Evolutionary conservation across 2,113 vertebrate genomes (phyloP).

Genomic region (Aleadryas rufinucha): DNA sequence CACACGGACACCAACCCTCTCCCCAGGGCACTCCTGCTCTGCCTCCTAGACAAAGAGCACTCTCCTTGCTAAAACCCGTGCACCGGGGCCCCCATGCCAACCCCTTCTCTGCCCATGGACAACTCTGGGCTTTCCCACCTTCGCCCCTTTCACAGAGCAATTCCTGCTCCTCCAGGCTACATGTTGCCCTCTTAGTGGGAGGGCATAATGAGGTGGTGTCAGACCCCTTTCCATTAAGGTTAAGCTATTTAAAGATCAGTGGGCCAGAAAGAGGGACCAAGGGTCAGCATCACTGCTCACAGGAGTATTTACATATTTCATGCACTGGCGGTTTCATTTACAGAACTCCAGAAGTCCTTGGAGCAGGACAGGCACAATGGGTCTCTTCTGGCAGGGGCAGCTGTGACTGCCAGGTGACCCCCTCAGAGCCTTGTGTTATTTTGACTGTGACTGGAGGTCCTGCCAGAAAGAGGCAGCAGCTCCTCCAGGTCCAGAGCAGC

Average conservation of each 20-base stretch:
- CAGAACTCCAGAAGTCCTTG: not conserved
- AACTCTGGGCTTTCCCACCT: not conserved
- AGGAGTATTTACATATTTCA: not conserved
- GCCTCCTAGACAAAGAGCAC: not conserved
- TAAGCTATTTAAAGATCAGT: not conserved
- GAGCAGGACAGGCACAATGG: not conserved
- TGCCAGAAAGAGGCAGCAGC: not conserved
- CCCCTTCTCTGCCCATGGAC: not conserved
- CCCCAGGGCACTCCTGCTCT: not conserved
- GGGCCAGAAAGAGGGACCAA: not conserved
- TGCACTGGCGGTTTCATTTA: not conserved
- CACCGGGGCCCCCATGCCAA: not conserved
- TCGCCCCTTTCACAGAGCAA: not conserved
- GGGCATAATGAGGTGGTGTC: not conserved
- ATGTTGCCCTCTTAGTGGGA: not conserved
- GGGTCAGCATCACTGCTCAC: not conserved
- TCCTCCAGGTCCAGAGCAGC: not conserved
- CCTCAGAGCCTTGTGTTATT: not conserved
- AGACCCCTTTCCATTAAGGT: not conserved
- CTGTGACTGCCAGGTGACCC: not conserved
- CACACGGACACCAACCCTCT: accelerated
- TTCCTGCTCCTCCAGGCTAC: not conserved
- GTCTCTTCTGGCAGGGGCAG: not conserved
- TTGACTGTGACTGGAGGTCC: not conserved
- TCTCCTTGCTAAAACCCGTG: not conserved